Percentiles rank a stretch among this genome's conserved stretches.
phyloP scores from a whole-genome alignment of 2,888 invertebrate species.

The Stegana nigrithorax region DNA sequence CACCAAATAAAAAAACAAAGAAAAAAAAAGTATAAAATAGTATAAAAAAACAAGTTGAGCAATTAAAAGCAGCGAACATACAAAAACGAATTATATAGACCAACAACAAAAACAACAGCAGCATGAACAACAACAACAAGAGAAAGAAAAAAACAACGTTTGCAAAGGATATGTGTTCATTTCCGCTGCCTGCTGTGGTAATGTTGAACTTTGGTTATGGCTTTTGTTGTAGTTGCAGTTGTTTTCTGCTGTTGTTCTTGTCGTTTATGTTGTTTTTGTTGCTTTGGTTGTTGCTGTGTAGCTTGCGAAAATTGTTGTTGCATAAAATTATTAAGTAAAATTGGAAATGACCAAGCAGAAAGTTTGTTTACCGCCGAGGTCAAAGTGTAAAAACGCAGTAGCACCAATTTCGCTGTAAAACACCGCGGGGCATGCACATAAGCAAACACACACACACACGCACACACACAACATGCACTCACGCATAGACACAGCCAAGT shows the following conservation, averaged over 20 bases:
- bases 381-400: conserved; percentile 30
- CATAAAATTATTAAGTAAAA: conserved; percentile 18
- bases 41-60: conserved; percentile 55
- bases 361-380: not conserved
- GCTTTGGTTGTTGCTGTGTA: no score
- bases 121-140: no score
- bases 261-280: not conserved
- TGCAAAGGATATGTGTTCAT: not conserved
- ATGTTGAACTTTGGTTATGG: not conserved
- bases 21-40: conserved; percentile 7
- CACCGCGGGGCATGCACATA: not conserved
- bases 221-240: no score
- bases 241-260: not conserved
- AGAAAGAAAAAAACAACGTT: no score
- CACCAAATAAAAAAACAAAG: conserved; percentile 13
- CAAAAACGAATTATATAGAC: conserved; percentile 52
- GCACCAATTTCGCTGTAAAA: conserved; percentile 7
- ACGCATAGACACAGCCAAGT: conserved; percentile 7
- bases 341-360: conserved; percentile 8
- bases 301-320: conserved; percentile 4
- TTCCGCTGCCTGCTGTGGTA: not conserved
- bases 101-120: conserved; percentile 36
- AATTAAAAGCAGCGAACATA: conserved; percentile 57
- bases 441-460: not conserved
- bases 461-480: conserved; percentile 29